A percentile compares a stretch with the other conserved stretches of the same genome.
Evolutionary conservation across 2,888 invertebrate species (phyloP).

Genomic region (Epirrhoe alternata): DNA sequence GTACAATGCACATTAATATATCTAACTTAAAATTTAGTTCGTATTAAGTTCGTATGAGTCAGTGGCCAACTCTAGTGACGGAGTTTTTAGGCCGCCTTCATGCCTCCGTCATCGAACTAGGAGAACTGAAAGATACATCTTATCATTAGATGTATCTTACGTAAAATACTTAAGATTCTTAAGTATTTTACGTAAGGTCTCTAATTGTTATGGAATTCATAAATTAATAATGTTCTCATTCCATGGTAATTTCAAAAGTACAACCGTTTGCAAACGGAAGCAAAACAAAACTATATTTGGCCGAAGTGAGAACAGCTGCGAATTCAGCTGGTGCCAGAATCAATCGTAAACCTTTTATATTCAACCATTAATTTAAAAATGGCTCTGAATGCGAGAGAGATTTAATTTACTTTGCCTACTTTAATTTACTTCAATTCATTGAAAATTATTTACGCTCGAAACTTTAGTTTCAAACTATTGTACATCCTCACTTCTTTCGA

Average conservation of each 20-base stretch:
- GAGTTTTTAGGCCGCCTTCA: too few relatives aligned
- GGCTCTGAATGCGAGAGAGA: slow-evolving; percentile 14
- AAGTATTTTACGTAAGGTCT: background rate
- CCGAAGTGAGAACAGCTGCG: slow-evolving; percentile 31
- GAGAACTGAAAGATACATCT: background rate
- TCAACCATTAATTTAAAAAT: slow-evolving; percentile 31
- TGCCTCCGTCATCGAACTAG: too few relatives aligned
- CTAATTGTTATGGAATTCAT: background rate
- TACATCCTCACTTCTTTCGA: too few relatives aligned
- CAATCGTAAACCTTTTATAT: slow-evolving; percentile 30
- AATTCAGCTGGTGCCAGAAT: slow-evolving; percentile 35
- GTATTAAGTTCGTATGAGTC: too few relatives aligned
- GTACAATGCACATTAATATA: too few relatives aligned
- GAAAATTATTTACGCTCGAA: slow-evolving; percentile 4
- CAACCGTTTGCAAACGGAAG: slow-evolving; percentile 16
- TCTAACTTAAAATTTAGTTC: too few relatives aligned
- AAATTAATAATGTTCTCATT: slow-evolving; percentile 2
- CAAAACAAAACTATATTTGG: slow-evolving; percentile 27
- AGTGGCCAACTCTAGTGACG: too few relatives aligned
- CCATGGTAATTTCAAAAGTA: slow-evolving; percentile 4
- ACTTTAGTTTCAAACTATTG: background rate
- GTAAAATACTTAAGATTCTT: too few relatives aligned
- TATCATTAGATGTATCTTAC: too few relatives aligned
- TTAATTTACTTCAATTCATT: slow-evolving; percentile 20
- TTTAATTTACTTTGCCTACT: slow-evolving; percentile 9